These are phyloP conservation scores for Calosoma granatense DNA, from an alignment of 1,140 invertebrate genomes.

Conservation along the genomic window DNA sequence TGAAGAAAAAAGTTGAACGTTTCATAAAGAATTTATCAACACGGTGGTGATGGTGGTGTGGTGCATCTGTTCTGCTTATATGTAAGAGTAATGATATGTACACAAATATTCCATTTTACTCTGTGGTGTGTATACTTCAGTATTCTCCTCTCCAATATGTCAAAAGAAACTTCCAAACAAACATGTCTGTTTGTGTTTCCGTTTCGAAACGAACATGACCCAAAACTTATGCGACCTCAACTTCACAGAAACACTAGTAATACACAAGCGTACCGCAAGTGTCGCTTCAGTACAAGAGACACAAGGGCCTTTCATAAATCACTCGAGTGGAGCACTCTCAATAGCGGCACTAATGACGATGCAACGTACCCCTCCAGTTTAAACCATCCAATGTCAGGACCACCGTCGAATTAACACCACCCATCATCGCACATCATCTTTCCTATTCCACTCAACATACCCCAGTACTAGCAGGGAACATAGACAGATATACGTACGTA, in stretches of 20 bases:
- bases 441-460: too few relatives aligned
- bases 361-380: not conserved
- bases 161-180: not conserved
- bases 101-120: too few relatives aligned
- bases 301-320: constrained; percentile 7
- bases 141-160: not conserved
- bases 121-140: not conserved
- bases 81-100: too few relatives aligned
- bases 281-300: not conserved
- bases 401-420: too few relatives aligned
- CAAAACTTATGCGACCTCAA: not conserved
- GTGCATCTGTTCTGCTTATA: too few relatives aligned
- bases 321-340: constrained; percentile 3
- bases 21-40: not conserved
- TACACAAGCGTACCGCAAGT: not conserved
- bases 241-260: not conserved
- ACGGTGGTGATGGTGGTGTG: too few relatives aligned
- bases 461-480: too few relatives aligned
- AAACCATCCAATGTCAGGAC: too few relatives aligned
- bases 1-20: not conserved
- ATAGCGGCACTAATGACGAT: constrained; percentile 4
- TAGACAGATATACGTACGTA: too few relatives aligned
- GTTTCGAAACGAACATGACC: not conserved
- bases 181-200: not conserved
- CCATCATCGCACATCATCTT: too few relatives aligned